These are phyloP conservation scores for Apamea anceps DNA, from an alignment of 2,888 invertebrate genomes.

Conservation along the genomic window DNA sequence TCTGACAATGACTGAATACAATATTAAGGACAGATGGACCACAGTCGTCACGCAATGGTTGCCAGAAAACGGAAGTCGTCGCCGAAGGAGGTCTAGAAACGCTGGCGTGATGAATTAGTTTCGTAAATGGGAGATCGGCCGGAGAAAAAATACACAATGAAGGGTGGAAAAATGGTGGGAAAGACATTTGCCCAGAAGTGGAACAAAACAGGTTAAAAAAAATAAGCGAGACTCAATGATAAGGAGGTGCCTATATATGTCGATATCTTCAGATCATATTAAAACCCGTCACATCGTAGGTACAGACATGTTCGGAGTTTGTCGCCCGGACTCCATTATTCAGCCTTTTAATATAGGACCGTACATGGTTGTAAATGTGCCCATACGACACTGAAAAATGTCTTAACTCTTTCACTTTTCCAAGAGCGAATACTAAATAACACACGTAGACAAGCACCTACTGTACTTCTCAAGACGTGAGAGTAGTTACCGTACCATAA, in stretches of 20 bases:
- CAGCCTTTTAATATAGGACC: slow-evolving; percentile 17
- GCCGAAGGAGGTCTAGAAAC: not conserved
- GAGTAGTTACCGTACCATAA: not conserved
- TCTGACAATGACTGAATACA: not conserved
- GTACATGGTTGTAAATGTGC: not conserved
- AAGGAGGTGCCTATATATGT: not conserved
- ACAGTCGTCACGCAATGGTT: not conserved
- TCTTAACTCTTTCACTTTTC: not conserved
- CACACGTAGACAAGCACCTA: not conserved
- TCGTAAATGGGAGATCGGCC: not conserved
- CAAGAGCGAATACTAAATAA: slow-evolving; percentile 11
- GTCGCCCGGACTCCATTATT: slow-evolving; percentile 4
- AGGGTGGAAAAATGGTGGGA: not conserved
- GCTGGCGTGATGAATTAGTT: not conserved
- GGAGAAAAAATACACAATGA: not conserved
- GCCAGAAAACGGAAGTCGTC: not conserved
- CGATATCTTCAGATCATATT: not conserved
- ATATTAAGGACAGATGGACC: not conserved
- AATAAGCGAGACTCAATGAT: not conserved
- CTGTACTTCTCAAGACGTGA: not conserved
- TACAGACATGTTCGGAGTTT: not conserved
- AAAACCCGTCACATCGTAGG: not conserved
- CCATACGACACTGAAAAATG: slow-evolving; percentile 25
- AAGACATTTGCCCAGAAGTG: not conserved
- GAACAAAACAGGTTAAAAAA: not conserved